Conservation (phyloP, 2,113 vertebrate genomes). For the Cardinalis cardinalis region DNA sequence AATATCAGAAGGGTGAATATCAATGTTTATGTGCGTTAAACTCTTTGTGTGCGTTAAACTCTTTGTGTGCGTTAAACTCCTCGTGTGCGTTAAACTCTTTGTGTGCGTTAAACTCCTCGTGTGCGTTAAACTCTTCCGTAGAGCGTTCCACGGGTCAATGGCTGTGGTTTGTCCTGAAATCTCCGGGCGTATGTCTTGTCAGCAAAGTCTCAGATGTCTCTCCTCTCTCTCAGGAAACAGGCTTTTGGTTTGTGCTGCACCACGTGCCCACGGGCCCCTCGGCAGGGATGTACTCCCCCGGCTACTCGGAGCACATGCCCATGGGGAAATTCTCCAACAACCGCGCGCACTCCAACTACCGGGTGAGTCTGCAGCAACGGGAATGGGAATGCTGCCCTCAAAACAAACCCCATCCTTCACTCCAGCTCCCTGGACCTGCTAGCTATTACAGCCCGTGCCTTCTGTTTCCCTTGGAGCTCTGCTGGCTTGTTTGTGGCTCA, state of each 20-base stretch:
- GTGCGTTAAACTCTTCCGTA: too few relatives aligned
- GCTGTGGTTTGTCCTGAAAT: not conserved
- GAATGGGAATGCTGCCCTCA: not conserved
- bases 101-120: too few relatives aligned
- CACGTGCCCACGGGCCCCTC: slow-evolving; percentile 94
- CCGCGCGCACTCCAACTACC: slow-evolving; percentile 94
- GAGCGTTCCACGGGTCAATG: not conserved
- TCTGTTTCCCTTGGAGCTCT: not conserved
- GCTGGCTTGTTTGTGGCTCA: not conserved
- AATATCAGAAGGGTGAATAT: not conserved
- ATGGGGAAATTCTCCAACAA: slow-evolving; percentile 93
- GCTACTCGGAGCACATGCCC: slow-evolving; percentile 87
- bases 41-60: too few relatives aligned
- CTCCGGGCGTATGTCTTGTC: accelerated
- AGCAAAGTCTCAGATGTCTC: not conserved
- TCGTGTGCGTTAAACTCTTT: too few relatives aligned
- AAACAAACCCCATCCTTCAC: not conserved
- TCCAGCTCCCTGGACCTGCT: not conserved
- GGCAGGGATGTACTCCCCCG: slow-evolving; percentile 87
- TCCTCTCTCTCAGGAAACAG: slow-evolving; percentile 83
- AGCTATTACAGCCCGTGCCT: not conserved
- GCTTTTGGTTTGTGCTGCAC: slow-evolving; percentile 97
- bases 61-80: too few relatives aligned
- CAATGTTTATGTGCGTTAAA: too few relatives aligned
- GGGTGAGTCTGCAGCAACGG: slow-evolving; percentile 76